Conservation (phyloP, 2,113 vertebrate species). For the Pimephales promelas region DNA sequence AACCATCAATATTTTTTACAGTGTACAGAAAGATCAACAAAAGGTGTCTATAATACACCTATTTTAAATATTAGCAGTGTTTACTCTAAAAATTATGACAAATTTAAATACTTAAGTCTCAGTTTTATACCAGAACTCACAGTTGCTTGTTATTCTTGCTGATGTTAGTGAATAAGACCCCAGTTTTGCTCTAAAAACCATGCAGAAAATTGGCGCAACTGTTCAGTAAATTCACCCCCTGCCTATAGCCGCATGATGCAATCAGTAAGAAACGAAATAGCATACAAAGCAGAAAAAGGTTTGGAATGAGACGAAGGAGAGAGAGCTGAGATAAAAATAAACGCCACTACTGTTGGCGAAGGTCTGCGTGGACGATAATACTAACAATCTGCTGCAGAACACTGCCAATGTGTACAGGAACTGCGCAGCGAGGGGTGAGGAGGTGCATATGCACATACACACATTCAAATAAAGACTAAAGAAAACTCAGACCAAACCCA, state of each 20-base stretch:
- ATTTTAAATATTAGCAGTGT: not conserved
- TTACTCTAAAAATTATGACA: not conserved
- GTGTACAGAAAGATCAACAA: not conserved
- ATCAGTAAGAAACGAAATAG: not conserved
- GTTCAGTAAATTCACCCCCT: slow-evolving; percentile 5
- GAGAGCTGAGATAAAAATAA: slow-evolving; percentile 63
- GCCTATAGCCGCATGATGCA: slow-evolving; percentile 19
- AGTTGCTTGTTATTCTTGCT: not conserved
- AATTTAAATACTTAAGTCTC: not conserved
- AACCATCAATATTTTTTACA: too few relatives aligned
- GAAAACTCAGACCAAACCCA: not conserved
- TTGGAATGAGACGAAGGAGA: slow-evolving; percentile 1
- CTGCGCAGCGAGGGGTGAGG: not conserved
- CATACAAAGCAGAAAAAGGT: slow-evolving; percentile 5
- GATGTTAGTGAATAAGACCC: not conserved
- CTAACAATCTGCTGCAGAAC: slow-evolving; percentile 66
- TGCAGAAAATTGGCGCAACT: slow-evolving; percentile 10
- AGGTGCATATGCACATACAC: not conserved
- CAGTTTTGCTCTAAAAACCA: not conserved
- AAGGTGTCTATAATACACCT: not conserved
- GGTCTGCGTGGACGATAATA: slow-evolving; percentile 56
- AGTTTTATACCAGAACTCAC: not conserved
- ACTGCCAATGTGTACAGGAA: slow-evolving; percentile 62
- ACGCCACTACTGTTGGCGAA: slow-evolving; percentile 58
- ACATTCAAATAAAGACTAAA: not conserved